Evolutionary conservation across 2,113 vertebrate species (phyloP), one percentile per base, ranked within the genome.

Genomic region (Corythornis cristatus): DNA sequence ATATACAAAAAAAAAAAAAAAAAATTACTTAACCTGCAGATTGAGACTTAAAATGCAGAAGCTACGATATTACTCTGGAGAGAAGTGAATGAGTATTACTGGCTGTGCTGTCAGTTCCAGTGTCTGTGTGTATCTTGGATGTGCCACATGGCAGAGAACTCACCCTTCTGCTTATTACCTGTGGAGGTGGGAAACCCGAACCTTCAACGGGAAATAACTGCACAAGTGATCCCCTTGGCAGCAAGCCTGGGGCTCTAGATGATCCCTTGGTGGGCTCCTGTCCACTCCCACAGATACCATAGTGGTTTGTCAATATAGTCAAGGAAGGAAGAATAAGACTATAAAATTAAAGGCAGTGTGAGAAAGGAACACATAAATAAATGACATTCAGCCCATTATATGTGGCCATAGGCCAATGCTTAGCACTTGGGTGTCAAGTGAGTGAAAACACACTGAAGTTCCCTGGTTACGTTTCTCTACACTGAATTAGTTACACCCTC

Each of bases 211-310:
- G 72, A 95, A 94, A 66, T 48, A 62, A 45, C 64, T 45, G 61
- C 75, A 82, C 11, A 50, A 93, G 62, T 33, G 70, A 90, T 83
- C 83, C 64, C 40, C 28, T 80, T 92, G 88, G 93, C 89, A 57
- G 46, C 0, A 2, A 77, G 86, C 88, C 94, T 42, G 31, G 54
- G 88, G 72, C 42, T 28, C 8, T 58, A 74, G 53, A 70, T 66
- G 77, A 72, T 78, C 51, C 71, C 60, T 77, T 64, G 51, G 73
- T 8, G 54, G 64, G 58, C 64, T 92, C 68, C 79, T 43, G 33
- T 75, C 79, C 88, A 65, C 90, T 86, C 83, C 79, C 83, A 91
- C 67, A 83, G 75, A 92, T 89, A 82, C 71, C 90, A 70, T 5
- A 88, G 76, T 1, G 8, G 75, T 93, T 92, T 95, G 72, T 90